Conservation (phyloP, 2,113 vertebrate genomes). For the Macaca nemestrina region DNA sequence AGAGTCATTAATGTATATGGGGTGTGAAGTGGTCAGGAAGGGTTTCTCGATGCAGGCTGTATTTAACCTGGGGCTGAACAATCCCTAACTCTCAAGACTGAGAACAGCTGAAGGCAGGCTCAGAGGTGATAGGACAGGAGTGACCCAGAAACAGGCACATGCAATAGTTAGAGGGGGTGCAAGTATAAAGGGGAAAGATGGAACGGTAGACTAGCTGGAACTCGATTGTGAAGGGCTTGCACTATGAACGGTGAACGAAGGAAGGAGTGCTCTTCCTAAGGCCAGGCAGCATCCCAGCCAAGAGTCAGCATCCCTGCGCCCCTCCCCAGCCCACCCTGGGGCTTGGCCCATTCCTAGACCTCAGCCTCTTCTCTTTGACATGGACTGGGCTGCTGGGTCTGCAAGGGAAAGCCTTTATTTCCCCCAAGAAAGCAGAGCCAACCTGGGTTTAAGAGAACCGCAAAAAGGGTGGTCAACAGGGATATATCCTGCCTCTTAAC, state of each 20-base stretch:
- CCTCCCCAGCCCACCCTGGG: background rate
- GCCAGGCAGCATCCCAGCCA: background rate
- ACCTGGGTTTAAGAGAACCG: background rate
- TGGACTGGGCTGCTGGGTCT: background rate
- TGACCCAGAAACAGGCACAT: background rate
- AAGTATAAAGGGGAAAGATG: background rate
- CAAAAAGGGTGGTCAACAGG: background rate
- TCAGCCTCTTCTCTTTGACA: background rate
- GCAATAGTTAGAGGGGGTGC: fast-evolving
- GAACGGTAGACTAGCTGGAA: background rate
- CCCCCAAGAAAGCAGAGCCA: background rate
- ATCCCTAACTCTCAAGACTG: background rate
- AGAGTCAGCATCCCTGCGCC: fast-evolving
- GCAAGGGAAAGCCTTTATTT: background rate
- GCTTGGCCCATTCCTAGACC: background rate
- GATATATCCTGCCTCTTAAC: background rate
- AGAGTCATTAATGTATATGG: background rate
- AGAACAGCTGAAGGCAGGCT: background rate
- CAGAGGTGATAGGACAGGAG: background rate
- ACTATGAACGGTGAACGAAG: background rate
- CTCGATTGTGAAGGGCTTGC: background rate
- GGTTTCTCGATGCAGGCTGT: background rate
- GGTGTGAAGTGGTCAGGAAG: background rate
- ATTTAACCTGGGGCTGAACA: background rate
- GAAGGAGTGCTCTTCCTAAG: background rate